phyloP scores from a whole-genome alignment of 2,888 invertebrate species.

The Drosophila crucigera region DNA sequence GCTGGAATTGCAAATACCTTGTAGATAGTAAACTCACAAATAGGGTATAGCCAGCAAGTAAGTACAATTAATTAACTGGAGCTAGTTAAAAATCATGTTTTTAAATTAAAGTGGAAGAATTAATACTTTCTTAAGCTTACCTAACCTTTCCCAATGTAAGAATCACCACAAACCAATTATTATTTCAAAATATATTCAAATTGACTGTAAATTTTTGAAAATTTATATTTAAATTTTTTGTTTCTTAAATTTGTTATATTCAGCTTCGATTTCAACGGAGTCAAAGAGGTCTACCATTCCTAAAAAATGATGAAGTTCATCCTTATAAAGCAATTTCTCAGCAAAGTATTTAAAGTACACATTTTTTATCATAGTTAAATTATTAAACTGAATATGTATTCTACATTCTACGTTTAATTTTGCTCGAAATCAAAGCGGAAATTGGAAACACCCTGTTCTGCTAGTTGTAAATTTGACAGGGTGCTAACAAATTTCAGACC shows the following conservation, averaged over 20 bases:
- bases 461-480: constrained; percentile 1
- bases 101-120: not conserved
- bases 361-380: not conserved
- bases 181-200: not conserved
- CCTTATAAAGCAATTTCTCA: not conserved
- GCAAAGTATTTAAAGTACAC: not conserved
- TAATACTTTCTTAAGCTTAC: not conserved
- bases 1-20: constrained; percentile 21
- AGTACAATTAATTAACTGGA: not conserved
- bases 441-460: not conserved
- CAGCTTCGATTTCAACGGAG: not conserved
- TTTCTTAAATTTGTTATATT: not conserved
- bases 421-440: not conserved
- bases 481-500: constrained; percentile 18
- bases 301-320: not conserved
- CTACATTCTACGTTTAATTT: not conserved
- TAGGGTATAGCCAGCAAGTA: not conserved
- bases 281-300: not conserved
- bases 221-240: not conserved
- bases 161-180: not conserved
- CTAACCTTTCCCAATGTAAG: not conserved
- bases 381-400: not conserved
- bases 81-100: too few relatives aligned
- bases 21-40: too few relatives aligned
- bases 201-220: not conserved